phyloP scores from a whole-genome alignment of 1,140 invertebrate species.

The Drosophila mojavensis region DNA sequence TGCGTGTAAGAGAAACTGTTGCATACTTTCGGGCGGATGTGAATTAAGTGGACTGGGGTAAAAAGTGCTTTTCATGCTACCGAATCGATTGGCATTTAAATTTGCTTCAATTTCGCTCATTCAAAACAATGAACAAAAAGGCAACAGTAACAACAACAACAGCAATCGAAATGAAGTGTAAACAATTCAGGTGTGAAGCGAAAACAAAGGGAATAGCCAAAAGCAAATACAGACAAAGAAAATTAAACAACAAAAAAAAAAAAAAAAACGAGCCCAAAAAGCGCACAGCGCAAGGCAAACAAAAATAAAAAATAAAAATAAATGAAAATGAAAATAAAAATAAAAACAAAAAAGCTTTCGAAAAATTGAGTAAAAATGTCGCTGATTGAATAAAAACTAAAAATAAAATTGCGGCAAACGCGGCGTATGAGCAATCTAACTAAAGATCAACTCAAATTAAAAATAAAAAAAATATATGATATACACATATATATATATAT shows the following conservation, averaged over 20 bases:
- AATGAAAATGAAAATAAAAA: conserved; percentile 45
- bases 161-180: conserved; percentile 6
- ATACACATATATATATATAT: conserved; percentile 19
- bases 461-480: conserved; percentile 9
- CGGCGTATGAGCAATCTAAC: conserved; percentile 72
- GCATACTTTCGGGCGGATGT: conserved; percentile 46
- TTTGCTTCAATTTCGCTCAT: conserved; percentile 19
- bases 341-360: conserved; percentile 29
- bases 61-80: conserved; percentile 14
- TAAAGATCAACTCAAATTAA: conserved; percentile 30
- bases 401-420: conserved; percentile 72
- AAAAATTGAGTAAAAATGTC: conserved; percentile 72
- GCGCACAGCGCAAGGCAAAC: conserved; percentile 53
- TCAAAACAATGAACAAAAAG: conserved; percentile 27
- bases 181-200: conserved; percentile 57
- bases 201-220: conserved; percentile 13
- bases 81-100: conserved; percentile 26
- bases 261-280: conserved; percentile 47
- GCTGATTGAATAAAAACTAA: conserved; percentile 78
- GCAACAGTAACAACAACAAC: conserved; percentile 22
- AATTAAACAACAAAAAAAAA: conserved; percentile 35
- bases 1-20: conserved; percentile 18
- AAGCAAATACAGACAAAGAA: conserved; percentile 4
- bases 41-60: background rate
- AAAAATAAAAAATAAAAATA: conserved; percentile 31